These are phyloP conservation scores for Lates calcarifer DNA, from an alignment of 2,113 vertebrate species.

Conservation along the genomic window DNA sequence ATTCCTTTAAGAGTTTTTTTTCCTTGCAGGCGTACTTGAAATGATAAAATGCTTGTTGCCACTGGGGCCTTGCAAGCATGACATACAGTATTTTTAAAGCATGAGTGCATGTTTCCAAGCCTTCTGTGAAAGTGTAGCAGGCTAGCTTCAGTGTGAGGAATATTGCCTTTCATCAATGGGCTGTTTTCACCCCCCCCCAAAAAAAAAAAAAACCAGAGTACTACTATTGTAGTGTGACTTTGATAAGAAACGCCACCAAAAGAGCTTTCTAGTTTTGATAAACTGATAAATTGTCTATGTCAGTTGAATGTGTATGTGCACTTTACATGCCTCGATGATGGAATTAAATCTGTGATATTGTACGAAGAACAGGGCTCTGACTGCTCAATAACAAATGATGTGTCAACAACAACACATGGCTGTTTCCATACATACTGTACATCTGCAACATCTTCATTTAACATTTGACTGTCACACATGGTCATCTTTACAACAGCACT, in stretches of 20 bases:
- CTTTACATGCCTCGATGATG: conserved; percentile 29
- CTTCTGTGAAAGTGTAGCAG: conserved; percentile 3
- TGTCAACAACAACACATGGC: too few relatives aligned
- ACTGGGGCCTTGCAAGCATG: conserved; percentile 46
- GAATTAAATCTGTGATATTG: conserved; percentile 10
- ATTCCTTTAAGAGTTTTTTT: neutral
- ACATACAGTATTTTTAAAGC: conserved; percentile 35
- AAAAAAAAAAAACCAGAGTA: neutral
- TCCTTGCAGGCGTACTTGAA: conserved; percentile 29
- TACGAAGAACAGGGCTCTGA: neutral
- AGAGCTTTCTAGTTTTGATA: conserved; percentile 41
- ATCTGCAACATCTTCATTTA: too few relatives aligned
- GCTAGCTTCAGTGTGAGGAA: conserved; percentile 16
- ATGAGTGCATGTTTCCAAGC: conserved; percentile 55
- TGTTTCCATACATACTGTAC: too few relatives aligned
- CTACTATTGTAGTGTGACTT: conserved; percentile 2
- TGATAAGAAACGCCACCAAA: neutral
- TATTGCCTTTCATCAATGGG: conserved; percentile 6
- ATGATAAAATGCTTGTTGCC: conserved; percentile 23
- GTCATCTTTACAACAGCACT: neutral
- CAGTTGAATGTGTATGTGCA: conserved; percentile 34
- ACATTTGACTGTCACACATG: neutral
- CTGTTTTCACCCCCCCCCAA: neutral
- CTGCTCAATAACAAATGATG: too few relatives aligned
- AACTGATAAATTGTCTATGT: conserved; percentile 17